Conservation (phyloP, 2,797 vertebrate genomes). For the Acanthopagrus latus region DNA sequence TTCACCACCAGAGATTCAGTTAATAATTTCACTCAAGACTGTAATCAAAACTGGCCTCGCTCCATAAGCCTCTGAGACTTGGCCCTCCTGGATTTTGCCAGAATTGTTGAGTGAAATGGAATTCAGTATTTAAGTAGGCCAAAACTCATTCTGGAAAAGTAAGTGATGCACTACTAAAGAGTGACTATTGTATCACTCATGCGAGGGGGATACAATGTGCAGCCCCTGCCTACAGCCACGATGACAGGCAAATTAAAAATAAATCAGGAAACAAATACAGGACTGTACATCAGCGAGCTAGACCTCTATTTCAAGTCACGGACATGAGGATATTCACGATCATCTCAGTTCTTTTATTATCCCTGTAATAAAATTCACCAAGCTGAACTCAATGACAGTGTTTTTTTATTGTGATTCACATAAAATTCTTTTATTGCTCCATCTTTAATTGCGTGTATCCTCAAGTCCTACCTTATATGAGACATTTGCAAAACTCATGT, state of each 20-base stretch:
- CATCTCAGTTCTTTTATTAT: no score
- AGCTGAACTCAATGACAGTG: no score
- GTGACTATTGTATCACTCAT: background rate
- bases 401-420: no score
- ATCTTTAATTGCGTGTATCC: background rate
- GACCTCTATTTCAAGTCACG: no score
- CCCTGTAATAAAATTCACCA: no score
- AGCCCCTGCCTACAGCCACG: no score
- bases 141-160: background rate
- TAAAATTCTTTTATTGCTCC: no score
- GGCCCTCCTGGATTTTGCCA: slow-evolving; percentile 55
- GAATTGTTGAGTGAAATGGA: slow-evolving; percentile 47
- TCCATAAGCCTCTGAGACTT: slow-evolving; percentile 59
- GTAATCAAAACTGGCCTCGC: slow-evolving; percentile 71
- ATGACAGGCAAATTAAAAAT: no score
- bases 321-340: no score
- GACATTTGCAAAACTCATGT: background rate
- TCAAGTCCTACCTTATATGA: background rate
- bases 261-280: no score
- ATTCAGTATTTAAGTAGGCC: slow-evolving; percentile 13
- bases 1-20: slow-evolving; percentile 53
- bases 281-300: no score
- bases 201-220: background rate
- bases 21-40: slow-evolving; percentile 57
- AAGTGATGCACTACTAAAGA: slow-evolving; percentile 4